Evolutionary conservation across 2,888 invertebrate species (phyloP).

Genomic region (Drosophila phalerata): DNA sequence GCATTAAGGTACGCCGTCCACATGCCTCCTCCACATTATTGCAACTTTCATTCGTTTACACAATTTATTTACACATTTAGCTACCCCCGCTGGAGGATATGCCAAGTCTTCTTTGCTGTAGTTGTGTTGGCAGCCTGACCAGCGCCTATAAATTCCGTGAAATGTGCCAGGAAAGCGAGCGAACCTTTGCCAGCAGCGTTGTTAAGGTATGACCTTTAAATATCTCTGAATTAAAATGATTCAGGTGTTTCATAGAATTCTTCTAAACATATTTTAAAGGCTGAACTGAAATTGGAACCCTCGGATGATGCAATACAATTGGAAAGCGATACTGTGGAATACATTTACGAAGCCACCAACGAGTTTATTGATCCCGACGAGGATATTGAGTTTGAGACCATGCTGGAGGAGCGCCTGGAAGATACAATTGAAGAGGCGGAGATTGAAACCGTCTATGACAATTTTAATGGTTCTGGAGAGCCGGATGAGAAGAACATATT

Average conservation of each 20-base stretch:
- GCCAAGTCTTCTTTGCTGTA: constrained; percentile 82
- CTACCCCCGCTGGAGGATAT: constrained; percentile 79
- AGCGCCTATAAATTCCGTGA: constrained; percentile 80
- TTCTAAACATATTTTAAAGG: constrained; percentile 45
- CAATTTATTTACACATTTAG: constrained; percentile 49
- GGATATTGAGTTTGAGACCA: constrained; percentile 71
- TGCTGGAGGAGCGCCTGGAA: constrained; percentile 67
- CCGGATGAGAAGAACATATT: constrained; percentile 56
- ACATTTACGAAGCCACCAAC: constrained; percentile 67
- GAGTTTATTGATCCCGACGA: constrained; percentile 80
- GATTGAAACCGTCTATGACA: constrained; percentile 30
- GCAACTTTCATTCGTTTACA: not conserved
- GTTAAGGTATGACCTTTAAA: constrained; percentile 67
- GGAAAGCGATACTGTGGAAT: constrained; percentile 59
- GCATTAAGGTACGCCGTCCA: constrained; percentile 70
- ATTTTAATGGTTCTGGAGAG: constrained; percentile 40
- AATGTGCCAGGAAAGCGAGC: constrained; percentile 82
- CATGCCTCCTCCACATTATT: not conserved
- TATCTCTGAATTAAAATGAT: too few relatives aligned
- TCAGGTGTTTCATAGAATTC: not conserved
- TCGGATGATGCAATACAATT: constrained; percentile 58
- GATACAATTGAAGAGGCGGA: constrained; percentile 55
- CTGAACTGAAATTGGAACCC: constrained; percentile 77
- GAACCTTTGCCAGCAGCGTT: constrained; percentile 76
- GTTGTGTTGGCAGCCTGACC: constrained; percentile 73